Evolutionary conservation across 2,797 vertebrate genomes (phyloP).

Genomic region (Balearica regulorum): DNA sequence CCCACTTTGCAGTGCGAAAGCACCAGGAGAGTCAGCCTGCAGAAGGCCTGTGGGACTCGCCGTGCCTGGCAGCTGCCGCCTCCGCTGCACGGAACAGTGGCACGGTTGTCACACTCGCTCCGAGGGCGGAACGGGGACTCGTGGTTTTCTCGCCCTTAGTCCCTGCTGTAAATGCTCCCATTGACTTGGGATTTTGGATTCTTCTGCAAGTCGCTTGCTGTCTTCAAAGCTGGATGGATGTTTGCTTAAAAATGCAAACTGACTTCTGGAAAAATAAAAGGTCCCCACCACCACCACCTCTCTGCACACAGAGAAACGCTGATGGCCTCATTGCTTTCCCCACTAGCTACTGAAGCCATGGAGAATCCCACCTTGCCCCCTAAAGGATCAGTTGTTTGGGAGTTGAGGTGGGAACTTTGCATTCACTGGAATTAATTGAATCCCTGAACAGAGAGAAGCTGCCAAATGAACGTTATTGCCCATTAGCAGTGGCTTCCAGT

Average conservation of each 20-base stretch:
- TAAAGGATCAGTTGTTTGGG: neutral
- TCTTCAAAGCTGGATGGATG: neutral
- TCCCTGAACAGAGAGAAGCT: neutral
- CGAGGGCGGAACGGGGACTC: neutral
- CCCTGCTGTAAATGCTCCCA: neutral
- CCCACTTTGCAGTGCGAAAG: neutral
- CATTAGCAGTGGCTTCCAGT: neutral
- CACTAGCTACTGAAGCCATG: neutral
- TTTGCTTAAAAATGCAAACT: constrained; percentile 5
- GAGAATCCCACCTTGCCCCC: neutral
- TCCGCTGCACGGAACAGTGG: neutral
- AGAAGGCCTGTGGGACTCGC: neutral
- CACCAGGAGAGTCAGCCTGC: neutral
- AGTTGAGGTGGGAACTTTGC: neutral
- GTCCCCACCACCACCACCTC: neutral
- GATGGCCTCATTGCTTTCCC: neutral
- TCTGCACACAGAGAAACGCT: neutral
- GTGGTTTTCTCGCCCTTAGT: neutral
- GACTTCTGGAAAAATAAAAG: neutral
- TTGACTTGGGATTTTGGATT: neutral
- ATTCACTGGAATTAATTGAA: neutral
- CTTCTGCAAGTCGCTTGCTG: neutral
- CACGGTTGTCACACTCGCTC: neutral
- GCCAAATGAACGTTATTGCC: neutral
- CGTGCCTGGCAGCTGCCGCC: neutral